These are phyloP conservation scores for Orchesella flavescens DNA, from an alignment of 2,888 invertebrate genomes.

Conservation along the genomic window DNA sequence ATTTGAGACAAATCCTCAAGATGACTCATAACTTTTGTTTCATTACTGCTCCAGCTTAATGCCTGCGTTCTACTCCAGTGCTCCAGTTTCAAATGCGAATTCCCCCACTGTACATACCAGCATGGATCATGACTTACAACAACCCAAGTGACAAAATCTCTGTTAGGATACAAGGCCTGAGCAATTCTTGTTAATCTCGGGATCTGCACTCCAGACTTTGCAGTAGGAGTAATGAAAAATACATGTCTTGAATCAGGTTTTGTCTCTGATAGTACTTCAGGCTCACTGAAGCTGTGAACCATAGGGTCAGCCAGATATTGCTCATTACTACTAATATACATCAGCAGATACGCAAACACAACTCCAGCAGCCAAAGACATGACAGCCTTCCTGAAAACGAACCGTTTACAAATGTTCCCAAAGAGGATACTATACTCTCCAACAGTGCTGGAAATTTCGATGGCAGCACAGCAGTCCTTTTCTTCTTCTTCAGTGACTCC, in stretches of 20 bases:
- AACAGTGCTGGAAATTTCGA: too few species aligned
- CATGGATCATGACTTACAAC: conserved; percentile 33
- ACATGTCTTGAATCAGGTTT: not conserved
- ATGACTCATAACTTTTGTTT: conserved; percentile 17
- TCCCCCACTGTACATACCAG: not conserved
- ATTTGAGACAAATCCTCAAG: not conserved
- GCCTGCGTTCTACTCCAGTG: conserved; percentile 8
- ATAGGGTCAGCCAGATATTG: not conserved
- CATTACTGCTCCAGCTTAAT: conserved; percentile 13
- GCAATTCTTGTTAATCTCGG: conserved; percentile 24
- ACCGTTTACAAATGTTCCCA: not conserved
- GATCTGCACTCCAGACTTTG: conserved; percentile 31
- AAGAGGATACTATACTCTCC: not conserved
- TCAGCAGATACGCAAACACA: not conserved
- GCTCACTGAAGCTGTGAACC: conserved; percentile 30
- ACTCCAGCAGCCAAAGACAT: not conserved
- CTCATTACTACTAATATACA: not conserved
- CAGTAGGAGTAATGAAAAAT: conserved; percentile 34
- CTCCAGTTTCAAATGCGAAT: not conserved
- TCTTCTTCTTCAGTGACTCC: not conserved
- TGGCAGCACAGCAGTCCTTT: not conserved
- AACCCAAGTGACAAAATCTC: conserved; percentile 34
- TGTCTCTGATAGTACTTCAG: not conserved
- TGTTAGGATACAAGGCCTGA: conserved; percentile 27
- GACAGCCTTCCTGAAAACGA: not conserved